These are phyloP conservation scores for Garrulus glandarius DNA, from an alignment of 2,797 vertebrate genomes.

Conservation along the genomic window DNA sequence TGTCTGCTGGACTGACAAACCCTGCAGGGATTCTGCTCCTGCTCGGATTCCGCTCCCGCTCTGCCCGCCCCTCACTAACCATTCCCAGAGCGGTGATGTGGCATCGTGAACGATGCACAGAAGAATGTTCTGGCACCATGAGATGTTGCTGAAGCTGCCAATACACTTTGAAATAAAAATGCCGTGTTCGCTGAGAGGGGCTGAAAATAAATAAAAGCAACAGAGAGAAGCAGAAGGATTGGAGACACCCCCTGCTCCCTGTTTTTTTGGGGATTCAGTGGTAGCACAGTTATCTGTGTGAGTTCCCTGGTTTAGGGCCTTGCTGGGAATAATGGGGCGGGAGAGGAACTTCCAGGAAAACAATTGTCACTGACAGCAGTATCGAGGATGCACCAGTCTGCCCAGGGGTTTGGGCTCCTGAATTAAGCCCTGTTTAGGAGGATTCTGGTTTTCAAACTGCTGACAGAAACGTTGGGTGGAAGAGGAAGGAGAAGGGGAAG, in stretches of 20 bases:
- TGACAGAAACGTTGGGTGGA: not conserved
- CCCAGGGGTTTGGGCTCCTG: not conserved
- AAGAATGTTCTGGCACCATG: slow-evolving; percentile 24
- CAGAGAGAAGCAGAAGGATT: not conserved
- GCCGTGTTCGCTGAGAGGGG: not conserved
- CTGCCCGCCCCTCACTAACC: not conserved
- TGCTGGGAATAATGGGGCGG: not conserved
- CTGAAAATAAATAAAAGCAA: not conserved
- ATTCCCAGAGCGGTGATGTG: slow-evolving; percentile 28
- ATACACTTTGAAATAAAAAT: not conserved
- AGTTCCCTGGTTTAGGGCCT: not conserved
- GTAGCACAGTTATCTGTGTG: not conserved
- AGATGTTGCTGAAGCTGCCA: slow-evolving; percentile 1
- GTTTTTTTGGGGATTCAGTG: not conserved
- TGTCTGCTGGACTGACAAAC: not conserved
- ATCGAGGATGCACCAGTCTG: too few species aligned
- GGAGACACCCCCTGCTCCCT: not conserved
- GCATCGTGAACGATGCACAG: not conserved
- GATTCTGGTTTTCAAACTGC: not conserved
- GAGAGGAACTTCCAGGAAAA: not conserved
- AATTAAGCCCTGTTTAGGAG: not conserved
- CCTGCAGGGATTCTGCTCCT: not conserved
- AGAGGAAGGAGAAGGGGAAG: not conserved
- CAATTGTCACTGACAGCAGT: not conserved
- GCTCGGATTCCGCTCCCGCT: not conserved